Percentiles rank a stretch among this genome's conserved stretches.
Conservation (phyloP, 2,888 invertebrate genomes). For the Dryadula phaetusa region DNA sequence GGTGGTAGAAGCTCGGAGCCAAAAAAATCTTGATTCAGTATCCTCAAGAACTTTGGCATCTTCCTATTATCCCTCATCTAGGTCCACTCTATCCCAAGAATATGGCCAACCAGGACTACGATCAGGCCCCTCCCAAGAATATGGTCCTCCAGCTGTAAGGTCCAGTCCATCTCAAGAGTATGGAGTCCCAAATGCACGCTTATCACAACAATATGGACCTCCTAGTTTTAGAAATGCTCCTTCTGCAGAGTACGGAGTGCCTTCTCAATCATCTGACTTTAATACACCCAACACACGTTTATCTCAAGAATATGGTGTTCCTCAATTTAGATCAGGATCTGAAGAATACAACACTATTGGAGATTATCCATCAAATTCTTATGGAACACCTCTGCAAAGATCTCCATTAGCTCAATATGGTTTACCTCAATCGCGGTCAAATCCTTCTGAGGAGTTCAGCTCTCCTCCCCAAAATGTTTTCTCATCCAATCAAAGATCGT, state of each 20-base stretch:
- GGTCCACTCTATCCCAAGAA: conserved; percentile 46
- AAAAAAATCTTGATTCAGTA: conserved; percentile 26
- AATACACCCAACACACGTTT: conserved; percentile 50
- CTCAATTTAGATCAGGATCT: conserved; percentile 46
- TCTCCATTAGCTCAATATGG: conserved; percentile 52
- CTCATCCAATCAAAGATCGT: conserved; percentile 40
- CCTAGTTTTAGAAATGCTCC: conserved; percentile 30
- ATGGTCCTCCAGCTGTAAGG: conserved; percentile 47
- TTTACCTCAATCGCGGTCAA: conserved; percentile 55
- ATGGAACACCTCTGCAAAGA: conserved; percentile 51
- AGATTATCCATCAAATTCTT: conserved; percentile 49
- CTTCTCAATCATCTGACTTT: conserved; percentile 54
- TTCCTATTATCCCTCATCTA: conserved; percentile 38
- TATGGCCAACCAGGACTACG: conserved; percentile 53
- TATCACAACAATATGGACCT: conserved; percentile 43
- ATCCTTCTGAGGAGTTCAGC: conserved; percentile 60
- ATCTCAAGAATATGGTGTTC: conserved; percentile 51
- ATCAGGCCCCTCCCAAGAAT: conserved; percentile 44
- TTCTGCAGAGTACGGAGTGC: conserved; percentile 52
- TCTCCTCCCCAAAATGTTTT: conserved; percentile 50
- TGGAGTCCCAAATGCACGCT: conserved; percentile 51
- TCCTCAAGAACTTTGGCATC: conserved; percentile 30
- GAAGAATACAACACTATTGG: conserved; percentile 48
- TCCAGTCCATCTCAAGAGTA: conserved; percentile 53
- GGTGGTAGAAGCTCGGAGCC: conserved; percentile 39